Conservation (phyloP, 2,797 vertebrate species). For the Gymnodraco acuticeps region DNA sequence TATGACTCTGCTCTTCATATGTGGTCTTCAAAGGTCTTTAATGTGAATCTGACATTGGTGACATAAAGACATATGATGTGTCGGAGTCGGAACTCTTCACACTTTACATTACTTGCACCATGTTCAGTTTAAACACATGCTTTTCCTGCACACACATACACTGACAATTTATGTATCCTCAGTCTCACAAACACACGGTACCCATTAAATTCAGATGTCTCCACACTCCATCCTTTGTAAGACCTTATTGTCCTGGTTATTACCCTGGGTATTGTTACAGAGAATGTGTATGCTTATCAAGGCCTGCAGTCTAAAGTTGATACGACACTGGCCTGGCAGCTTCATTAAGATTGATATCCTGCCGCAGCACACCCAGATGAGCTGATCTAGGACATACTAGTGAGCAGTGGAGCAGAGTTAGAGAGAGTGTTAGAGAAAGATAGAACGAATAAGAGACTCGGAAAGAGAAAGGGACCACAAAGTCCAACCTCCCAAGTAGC, state of each 20-base stretch:
- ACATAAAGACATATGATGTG: constrained; percentile 40
- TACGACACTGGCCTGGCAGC: constrained; percentile 75
- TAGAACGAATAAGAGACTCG: constrained; percentile 44
- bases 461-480: constrained; percentile 46
- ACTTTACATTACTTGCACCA: constrained; percentile 16
- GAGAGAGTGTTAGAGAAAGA: constrained; percentile 47
- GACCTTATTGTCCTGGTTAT: constrained; percentile 81
- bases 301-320: constrained; percentile 79
- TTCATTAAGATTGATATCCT: constrained; percentile 83
- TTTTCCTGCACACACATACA: constrained; percentile 19
- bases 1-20: constrained; percentile 15
- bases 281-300: constrained; percentile 81
- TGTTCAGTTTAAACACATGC: constrained; percentile 42
- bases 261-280: constrained; percentile 78
- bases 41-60: constrained; percentile 26
- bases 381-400: constrained; percentile 66
- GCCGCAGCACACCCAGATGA: constrained; percentile 66
- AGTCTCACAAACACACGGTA: constrained; percentile 50
- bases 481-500: constrained; percentile 76
- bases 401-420: constrained; percentile 50
- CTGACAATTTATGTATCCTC: constrained; percentile 46
- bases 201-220: constrained; percentile 79
- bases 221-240: constrained; percentile 77
- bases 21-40: constrained; percentile 21
- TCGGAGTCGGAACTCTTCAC: constrained; percentile 24